Evolutionary conservation across 2,888 invertebrate genomes (phyloP), one percentile per base, ranked within the genome.

Genomic region (Athalia circularis): DNA sequence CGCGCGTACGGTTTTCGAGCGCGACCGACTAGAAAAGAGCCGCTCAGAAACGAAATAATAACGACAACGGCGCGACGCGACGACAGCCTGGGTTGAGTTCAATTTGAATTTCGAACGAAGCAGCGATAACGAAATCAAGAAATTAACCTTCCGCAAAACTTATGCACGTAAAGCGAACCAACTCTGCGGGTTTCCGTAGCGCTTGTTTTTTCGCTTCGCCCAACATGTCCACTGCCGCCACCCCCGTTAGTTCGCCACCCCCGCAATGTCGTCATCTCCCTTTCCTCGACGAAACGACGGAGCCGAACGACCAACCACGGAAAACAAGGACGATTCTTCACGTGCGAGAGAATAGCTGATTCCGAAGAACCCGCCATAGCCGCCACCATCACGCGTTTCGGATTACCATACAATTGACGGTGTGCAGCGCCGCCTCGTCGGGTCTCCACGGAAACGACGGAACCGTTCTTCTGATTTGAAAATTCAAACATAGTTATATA

Each of bases 91-190:
- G 4, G 47, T 67, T 15, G 67, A 67, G 67, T 45, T 67, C 4
- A 67, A 67, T 67, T 67, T 13, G 50, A 67, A 67, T 67, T 67
- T 67, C 67, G 15, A 67, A 50, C 67, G 13, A 29, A 67, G 29
- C 29, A 29, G 29, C 29, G 2, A 29, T 29, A 29, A 29, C 2
- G 2, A 29, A 29, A 29, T 29, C 2, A 29, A 29, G 29, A 29
- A 29, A 29, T 29, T 0, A 29, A 29, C 29, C 29, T 0, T 29
- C 29, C 29, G 29, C 29, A 1, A 29, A 29, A 29, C 29, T 29
- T 29, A n/a, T n/a, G 1, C 29, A 29, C 0, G 29, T 29, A 29
- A 29, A 29, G 29, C 2, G 1, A 29, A 29, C 29, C n/a, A n/a
- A n/a, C n/a, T n/a, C 29, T 29, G 2, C 29, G 29, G 29, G 52